Conservation (phyloP, 2,797 vertebrate genomes). For the Cuniculus paca region DNA sequence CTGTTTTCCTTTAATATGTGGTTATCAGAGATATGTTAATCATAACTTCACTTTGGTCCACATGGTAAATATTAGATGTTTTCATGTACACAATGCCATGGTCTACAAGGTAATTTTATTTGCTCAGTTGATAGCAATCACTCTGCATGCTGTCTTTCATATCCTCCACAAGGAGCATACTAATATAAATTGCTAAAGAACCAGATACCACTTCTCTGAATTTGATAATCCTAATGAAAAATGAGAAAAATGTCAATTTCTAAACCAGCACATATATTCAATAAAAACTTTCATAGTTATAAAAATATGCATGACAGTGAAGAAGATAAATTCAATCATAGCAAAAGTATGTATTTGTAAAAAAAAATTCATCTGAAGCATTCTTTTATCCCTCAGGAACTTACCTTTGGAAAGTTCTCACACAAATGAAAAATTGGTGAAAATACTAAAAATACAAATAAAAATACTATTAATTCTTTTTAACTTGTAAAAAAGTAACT, state of each 20-base stretch:
- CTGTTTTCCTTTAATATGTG: constrained; percentile 63
- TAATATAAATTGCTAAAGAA: constrained; percentile 73
- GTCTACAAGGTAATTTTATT: constrained; percentile 69
- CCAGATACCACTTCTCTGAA: background rate
- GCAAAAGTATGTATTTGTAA: background rate
- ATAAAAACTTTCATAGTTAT: background rate
- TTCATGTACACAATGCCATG: constrained; percentile 53
- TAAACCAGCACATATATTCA: background rate
- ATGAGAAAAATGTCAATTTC: background rate
- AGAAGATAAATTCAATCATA: background rate
- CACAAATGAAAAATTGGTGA: background rate
- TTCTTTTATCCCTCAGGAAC: background rate
- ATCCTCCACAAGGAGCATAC: constrained; percentile 63
- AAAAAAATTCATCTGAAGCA: background rate
- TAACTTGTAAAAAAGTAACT: background rate
- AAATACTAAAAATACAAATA: background rate
- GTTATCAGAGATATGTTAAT: constrained; percentile 74
- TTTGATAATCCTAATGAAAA: constrained; percentile 75
- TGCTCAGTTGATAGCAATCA: constrained; percentile 67
- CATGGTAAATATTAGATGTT: constrained; percentile 68
- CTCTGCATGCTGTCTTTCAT: constrained; percentile 66
- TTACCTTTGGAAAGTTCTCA: background rate
- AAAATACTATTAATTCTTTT: background rate
- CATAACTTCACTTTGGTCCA: constrained; percentile 38
- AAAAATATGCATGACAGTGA: background rate